Evolutionary conservation across 1,140 invertebrate species (phyloP).

Genomic region (Drosophila sp.): DNA sequence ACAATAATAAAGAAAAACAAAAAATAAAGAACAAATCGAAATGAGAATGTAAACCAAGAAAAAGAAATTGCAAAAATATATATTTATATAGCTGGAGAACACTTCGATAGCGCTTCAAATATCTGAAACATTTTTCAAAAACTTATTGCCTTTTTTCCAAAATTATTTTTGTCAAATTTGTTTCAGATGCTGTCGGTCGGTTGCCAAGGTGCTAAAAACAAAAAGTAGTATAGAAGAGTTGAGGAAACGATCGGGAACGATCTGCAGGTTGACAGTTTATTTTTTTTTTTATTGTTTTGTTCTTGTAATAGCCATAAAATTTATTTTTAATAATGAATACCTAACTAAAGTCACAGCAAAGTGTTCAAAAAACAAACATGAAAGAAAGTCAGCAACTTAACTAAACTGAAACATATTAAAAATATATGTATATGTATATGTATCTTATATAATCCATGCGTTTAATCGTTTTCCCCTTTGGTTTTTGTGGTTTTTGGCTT

Average conservation of each 20-base stretch:
- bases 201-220: conserved; percentile 55
- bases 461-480: background rate
- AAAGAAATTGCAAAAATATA: conserved; percentile 43
- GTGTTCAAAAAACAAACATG: conserved; percentile 60
- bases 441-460: conserved; percentile 1
- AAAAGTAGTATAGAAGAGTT: conserved; percentile 42
- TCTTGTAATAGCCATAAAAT: conserved; percentile 50
- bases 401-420: conserved; percentile 43
- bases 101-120: conserved; percentile 58
- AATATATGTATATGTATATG: conserved; percentile 4
- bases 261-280: conserved; percentile 15
- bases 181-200: background rate
- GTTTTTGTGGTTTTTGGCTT: conserved; percentile 5
- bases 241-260: conserved; percentile 3
- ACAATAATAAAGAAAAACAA: conserved; percentile 25
- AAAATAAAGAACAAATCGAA: conserved; percentile 32
- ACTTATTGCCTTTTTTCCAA: conserved; percentile 28
- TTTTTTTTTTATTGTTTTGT: conserved; percentile 19
- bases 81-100: conserved; percentile 39
- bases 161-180: background rate
- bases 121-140: conserved; percentile 52
- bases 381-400: conserved; percentile 50
- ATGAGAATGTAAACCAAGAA: conserved; percentile 42
- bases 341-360: conserved; percentile 72
- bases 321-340: conserved; percentile 12